Percentiles rank a stretch among this genome's conserved stretches.
These are phyloP conservation scores for Speoplatyrhinus poulsoni DNA, from an alignment of 2,113 vertebrate genomes.

Conservation along the genomic window DNA sequence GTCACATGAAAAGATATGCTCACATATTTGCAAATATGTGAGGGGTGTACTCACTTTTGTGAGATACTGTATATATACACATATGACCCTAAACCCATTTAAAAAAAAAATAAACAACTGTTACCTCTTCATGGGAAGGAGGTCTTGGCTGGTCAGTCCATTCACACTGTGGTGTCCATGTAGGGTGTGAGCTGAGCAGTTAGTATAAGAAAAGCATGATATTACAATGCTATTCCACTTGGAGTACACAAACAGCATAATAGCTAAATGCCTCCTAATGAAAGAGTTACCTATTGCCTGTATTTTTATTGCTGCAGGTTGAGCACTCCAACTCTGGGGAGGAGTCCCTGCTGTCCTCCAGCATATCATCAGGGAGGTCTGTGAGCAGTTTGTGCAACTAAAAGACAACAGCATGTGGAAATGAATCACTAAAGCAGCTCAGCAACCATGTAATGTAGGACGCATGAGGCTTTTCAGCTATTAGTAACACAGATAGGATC, in stretches of 20 bases:
- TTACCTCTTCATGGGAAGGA: slow-evolving; percentile 73
- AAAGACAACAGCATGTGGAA: slow-evolving; percentile 49
- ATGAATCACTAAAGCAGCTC: slow-evolving; percentile 59
- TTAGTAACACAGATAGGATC: neutral
- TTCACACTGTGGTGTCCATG: slow-evolving; percentile 68
- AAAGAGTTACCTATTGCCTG: slow-evolving; percentile 74
- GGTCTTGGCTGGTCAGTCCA: slow-evolving; percentile 75
- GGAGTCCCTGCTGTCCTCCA: slow-evolving; percentile 89
- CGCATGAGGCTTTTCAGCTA: slow-evolving; percentile 4
- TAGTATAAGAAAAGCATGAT: slow-evolving; percentile 9
- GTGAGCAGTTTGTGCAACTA: slow-evolving; percentile 92
- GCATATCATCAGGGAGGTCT: slow-evolving; percentile 96
- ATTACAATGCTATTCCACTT: neutral
- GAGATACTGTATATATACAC: too few species aligned
- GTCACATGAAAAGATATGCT: too few species aligned
- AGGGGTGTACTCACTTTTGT: too few species aligned
- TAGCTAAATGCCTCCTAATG: neutral
- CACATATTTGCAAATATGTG: too few species aligned
- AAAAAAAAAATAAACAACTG: slow-evolving; percentile 20
- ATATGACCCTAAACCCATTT: neutral
- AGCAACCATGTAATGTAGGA: slow-evolving; percentile 45
- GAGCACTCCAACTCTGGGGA: slow-evolving; percentile 79
- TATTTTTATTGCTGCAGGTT: slow-evolving; percentile 75
- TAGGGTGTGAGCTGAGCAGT: slow-evolving; percentile 70
- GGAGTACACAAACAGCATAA: neutral